Percentiles rank a stretch among this genome's conserved stretches.
Evolutionary conservation across 2,888 invertebrate species (phyloP).

Genomic region (Amiota communis): DNA sequence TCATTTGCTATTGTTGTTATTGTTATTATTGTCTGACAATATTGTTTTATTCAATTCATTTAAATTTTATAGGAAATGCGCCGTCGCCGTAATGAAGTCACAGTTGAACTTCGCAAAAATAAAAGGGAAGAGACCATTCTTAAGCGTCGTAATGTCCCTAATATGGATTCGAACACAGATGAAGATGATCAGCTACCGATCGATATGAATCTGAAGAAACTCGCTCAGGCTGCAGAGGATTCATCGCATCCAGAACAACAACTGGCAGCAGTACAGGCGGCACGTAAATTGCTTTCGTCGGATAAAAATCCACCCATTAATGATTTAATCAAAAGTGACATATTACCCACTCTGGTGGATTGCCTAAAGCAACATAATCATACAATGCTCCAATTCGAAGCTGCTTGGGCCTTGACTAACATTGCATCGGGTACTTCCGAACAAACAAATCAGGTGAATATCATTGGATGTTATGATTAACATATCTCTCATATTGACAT

Average conservation of each 20-base stretch:
- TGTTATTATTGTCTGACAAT: neutral
- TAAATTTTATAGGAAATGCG: constrained; percentile 87
- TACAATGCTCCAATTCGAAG: constrained; percentile 95
- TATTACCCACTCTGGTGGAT: constrained; percentile 93
- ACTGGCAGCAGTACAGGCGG: constrained; percentile 93
- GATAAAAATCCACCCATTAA: constrained; percentile 99
- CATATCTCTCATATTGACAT: neutral
- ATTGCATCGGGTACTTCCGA: constrained; percentile 95
- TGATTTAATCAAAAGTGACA: constrained; percentile 93
- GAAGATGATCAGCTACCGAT: constrained; percentile 84
- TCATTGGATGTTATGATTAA: neutral
- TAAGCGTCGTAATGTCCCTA: constrained; percentile 96
- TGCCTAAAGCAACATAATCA: constrained; percentile 91
- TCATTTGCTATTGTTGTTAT: neutral
- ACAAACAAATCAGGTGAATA: constrained; percentile 83
- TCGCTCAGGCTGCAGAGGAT: constrained; percentile 90
- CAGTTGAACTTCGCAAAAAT: constrained; percentile 96
- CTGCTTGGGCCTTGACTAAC: constrained; percentile 98
- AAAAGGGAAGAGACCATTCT: constrained; percentile 97
- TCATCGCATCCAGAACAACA: constrained; percentile 86
- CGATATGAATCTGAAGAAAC: constrained; percentile 82
- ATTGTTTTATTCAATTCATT: no score
- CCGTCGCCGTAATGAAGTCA: constrained; percentile 95
- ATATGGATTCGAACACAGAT: constrained; percentile 85
- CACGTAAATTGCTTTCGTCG: constrained; percentile 95